phyloP scores from a whole-genome alignment of 2,113 vertebrate genomes.

The Turdus rufiventris region DNA sequence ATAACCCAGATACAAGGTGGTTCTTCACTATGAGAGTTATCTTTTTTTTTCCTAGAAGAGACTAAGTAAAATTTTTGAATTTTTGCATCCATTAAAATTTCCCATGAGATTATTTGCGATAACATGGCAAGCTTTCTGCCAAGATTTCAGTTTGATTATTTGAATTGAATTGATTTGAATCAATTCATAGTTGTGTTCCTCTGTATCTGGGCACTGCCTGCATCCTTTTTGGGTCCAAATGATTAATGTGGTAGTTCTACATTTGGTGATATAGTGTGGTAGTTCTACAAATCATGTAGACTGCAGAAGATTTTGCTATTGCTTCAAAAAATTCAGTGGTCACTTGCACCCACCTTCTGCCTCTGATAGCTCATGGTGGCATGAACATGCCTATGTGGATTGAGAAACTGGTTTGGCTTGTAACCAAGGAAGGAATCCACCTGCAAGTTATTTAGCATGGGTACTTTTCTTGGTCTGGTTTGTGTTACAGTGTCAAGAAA shows the following conservation, averaged over 20 bases:
- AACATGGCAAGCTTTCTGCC: background rate
- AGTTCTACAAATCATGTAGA: background rate
- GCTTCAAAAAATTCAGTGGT: background rate
- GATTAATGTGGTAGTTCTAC: background rate
- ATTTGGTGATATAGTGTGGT: background rate
- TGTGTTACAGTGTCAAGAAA: background rate
- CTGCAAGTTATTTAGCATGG: background rate
- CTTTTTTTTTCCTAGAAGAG: background rate
- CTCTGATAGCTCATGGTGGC: background rate
- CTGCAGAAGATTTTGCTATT: background rate
- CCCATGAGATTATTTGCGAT: background rate
- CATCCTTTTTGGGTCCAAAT: background rate
- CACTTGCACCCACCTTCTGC: background rate
- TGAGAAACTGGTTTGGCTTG: background rate
- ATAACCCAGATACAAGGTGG: background rate
- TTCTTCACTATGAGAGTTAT: background rate
- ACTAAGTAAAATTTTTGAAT: background rate
- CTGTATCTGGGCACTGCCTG: background rate
- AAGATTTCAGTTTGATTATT: background rate
- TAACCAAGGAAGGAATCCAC: background rate
- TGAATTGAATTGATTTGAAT: background rate
- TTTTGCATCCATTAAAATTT: background rate
- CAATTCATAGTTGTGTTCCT: background rate
- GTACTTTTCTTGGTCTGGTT: background rate
- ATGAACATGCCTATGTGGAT: accelerated